These are phyloP conservation scores for Sarotherodon lohbergeri DNA, from an alignment of 2,113 vertebrate species.

Conservation along the genomic window DNA sequence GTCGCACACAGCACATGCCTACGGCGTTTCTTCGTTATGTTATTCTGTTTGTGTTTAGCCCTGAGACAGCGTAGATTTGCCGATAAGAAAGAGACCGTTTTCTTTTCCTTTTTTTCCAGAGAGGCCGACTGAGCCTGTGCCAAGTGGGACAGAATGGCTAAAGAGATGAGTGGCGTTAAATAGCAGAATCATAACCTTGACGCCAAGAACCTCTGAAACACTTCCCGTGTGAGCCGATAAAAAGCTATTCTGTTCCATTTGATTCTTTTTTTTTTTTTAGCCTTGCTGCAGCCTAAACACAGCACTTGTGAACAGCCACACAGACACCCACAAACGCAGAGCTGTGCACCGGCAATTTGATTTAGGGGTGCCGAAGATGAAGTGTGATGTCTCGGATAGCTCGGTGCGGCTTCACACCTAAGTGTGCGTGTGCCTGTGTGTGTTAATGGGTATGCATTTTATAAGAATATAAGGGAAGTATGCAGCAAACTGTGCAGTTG, in stretches of 20 bases:
- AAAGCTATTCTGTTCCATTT: constrained; percentile 21
- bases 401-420: constrained; percentile 25
- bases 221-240: constrained; percentile 23
- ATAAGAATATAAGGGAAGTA: not conserved
- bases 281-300: not conserved
- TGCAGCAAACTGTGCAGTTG: not conserved
- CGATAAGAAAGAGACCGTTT: not conserved
- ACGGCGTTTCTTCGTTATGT: not conserved
- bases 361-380: constrained; percentile 19
- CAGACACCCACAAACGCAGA: constrained; percentile 23
- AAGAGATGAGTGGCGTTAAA: constrained; percentile 17
- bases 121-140: not conserved
- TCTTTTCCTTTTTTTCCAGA: not conserved
- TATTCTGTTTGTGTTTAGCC: not conserved
- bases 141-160: not conserved
- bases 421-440: not conserved
- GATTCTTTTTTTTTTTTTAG: constrained; percentile 4
- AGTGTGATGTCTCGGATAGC: constrained; percentile 41
- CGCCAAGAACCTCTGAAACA: constrained; percentile 2
- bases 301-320: constrained; percentile 49
- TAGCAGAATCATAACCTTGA: constrained; percentile 48
- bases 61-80: not conserved
- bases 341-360: constrained; percentile 13
- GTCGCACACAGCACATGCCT: not conserved
- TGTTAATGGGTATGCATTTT: not conserved